Evolutionary conservation across 2,797 vertebrate genomes (phyloP).

Genomic region (Chromis chromis): DNA sequence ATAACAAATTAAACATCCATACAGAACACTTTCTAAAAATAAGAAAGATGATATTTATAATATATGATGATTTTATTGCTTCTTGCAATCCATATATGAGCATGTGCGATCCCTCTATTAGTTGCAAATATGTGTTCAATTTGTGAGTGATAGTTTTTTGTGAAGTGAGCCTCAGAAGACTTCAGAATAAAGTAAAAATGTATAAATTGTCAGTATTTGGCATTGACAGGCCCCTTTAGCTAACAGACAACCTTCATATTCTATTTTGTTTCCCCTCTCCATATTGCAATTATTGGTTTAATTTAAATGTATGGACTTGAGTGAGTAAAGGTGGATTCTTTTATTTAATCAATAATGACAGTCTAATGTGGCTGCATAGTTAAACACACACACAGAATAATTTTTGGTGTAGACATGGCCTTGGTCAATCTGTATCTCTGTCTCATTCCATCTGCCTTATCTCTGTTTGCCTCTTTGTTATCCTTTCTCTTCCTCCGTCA

Average conservation of each 20-base stretch:
- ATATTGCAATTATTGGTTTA: not conserved
- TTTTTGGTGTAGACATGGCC: not conserved
- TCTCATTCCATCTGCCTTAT: not conserved
- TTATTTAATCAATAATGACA: not conserved
- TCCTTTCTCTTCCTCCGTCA: slow-evolving; percentile 1
- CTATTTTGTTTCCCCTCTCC: not conserved
- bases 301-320: not conserved
- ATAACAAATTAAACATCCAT: too few species aligned
- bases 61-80: too few species aligned
- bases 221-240: not conserved
- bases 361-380: not conserved
- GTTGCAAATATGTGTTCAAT: too few species aligned
- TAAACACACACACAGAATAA: not conserved
- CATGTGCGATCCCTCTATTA: not conserved
- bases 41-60: too few species aligned
- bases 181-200: not conserved
- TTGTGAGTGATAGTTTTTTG: too few species aligned
- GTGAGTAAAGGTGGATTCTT: not conserved
- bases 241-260: not conserved
- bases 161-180: not conserved
- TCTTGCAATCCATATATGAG: too few species aligned
- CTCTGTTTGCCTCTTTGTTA: not conserved
- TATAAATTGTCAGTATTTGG: not conserved
- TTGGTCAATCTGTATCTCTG: not conserved
- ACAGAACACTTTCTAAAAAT: too few species aligned